Base-by-base conservation (phyloP, 2,797 vertebrate genomes). In the Amniataba percoides region DNA sequence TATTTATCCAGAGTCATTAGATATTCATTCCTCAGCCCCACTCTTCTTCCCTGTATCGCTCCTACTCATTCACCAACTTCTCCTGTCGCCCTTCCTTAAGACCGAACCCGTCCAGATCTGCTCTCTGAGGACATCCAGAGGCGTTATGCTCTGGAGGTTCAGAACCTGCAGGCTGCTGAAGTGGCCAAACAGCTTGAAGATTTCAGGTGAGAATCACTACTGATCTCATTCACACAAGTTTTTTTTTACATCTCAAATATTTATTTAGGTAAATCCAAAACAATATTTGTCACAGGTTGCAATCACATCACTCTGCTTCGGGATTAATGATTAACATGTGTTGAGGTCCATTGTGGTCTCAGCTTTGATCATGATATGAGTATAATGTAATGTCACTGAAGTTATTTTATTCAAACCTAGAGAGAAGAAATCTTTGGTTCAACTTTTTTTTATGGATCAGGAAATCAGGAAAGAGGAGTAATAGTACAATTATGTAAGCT, bases 171-270 rank as follows among this genome's bases (percentile, higher is more conserved):
- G 91, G 74, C 87, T 15, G 2, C 18, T 0, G 92, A 96, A n/a
- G 91, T 98, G 73, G 55, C 78, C 66, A 93, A 92, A 61, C 97
- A 97, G 93, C 93, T 98, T 46, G 96, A 97, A 0, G 97, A 98
- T 85, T 98, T 97, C 89, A 96, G 95, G 95, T 96, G 65, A 89
- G 73, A 56, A 27, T 53, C 23, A 8, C 15, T 21, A 14, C 5
- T 34, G 27, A 64, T 8, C 43, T n/a, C 5, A n/a, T 10, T 60
- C 25, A 27, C 7, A 1, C 14, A 19, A 3, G 31, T 27, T n/a
- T 45, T 45, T 31, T 42, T 42, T 43, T 21, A 51, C 51, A 31
- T 1, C 34, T 21, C 13, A 52, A 15, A 27, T 57, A 5, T 52
- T 59, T 57, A 0, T 18, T 63, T 46, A 49, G 27, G 18, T 23